A percentile compares a stretch with the other conserved stretches of the same genome.
Conservation (phyloP, 2,797 vertebrate species). For the Enteromius paludinosus region DNA sequence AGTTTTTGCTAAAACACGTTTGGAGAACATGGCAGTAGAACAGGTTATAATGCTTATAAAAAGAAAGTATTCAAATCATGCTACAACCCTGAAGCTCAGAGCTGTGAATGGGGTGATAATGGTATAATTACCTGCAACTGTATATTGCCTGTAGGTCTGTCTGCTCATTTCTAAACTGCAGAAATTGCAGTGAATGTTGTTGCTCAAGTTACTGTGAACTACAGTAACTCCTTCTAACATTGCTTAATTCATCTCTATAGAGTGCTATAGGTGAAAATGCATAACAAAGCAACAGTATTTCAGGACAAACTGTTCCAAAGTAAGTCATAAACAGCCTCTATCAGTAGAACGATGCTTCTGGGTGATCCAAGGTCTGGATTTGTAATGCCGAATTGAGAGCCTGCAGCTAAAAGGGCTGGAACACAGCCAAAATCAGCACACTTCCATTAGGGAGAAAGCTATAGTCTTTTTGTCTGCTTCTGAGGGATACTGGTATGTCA, state of each 20-base stretch:
- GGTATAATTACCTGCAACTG: constrained; percentile 17
- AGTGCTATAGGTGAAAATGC: constrained; percentile 30
- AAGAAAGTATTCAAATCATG: neutral
- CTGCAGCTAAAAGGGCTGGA: constrained; percentile 46
- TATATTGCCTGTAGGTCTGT: constrained; percentile 33
- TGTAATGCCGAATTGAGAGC: constrained; percentile 39
- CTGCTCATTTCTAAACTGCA: constrained; percentile 13
- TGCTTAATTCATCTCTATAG: constrained; percentile 40
- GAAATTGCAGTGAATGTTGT: neutral
- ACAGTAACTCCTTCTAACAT: constrained; percentile 20
- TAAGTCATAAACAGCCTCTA: constrained; percentile 36
- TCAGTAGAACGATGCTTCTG: neutral
- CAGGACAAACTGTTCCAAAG: constrained; percentile 34
- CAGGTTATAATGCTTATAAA: neutral
- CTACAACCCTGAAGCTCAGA: neutral
- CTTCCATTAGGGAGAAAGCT: constrained; percentile 35
- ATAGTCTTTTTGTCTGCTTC: constrained; percentile 41
- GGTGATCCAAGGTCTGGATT: constrained; percentile 1
- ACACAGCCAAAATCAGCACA: constrained; percentile 38
- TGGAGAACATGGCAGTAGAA: neutral
- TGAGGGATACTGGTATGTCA: constrained; percentile 29
- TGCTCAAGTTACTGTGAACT: constrained; percentile 36
- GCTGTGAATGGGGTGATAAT: constrained; percentile 5
- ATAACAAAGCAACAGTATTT: neutral
- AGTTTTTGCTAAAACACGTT: neutral